Base-by-base conservation (phyloP, 2,797 vertebrate species). In the Aldrovandia affinis region DNA sequence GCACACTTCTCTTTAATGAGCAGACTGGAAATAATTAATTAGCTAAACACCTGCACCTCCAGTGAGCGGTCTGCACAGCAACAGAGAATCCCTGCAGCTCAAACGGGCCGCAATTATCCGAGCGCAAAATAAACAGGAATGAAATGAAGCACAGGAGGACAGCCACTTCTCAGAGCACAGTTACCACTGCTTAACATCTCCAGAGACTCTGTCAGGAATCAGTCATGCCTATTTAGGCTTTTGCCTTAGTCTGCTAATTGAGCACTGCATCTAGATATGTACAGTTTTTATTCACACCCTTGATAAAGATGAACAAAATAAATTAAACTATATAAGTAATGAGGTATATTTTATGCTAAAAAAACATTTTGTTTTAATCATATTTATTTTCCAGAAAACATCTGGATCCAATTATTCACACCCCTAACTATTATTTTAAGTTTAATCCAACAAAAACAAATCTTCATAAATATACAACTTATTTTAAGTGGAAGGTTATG, bases 1-100 rank as follows among this genome's bases (percentile, higher is more conserved):
- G 30, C 9, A 54, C 25, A 20, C 47, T 84, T 81, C n/a, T 81
- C 47, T 57, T 80, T 84, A 81, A 84, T 81, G 83, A 84, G 83
- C 33, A 3, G 83, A 12, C 61, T 84, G 78, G 78, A 68, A 57
- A 68, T 68, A 81, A 84, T 84, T 81, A 80, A 84, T 70, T 84
- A 84, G 77, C 33, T 44, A 80, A 70, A 70, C 77, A 84, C 77
- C 44, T 28, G 44, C 61, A 80, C 61, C 78, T 52, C 30, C 39
- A 18, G 61, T 44, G 55, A 79, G 59, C 28, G 25, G 14, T 54
- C 18, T 59, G n/a, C 73, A 55, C n/a, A 30, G 47, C 22, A 80
- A 59, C 25, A 36, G 52, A 52, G 30, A 42, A n/a, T 59, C 33
- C 33, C 33, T 2, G 54, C 79, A 22, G 52, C 22, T 28, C 14